These are phyloP conservation scores for Trichopria drosophilae DNA, from an alignment of 2,888 invertebrate species.

Conservation along the genomic window DNA sequence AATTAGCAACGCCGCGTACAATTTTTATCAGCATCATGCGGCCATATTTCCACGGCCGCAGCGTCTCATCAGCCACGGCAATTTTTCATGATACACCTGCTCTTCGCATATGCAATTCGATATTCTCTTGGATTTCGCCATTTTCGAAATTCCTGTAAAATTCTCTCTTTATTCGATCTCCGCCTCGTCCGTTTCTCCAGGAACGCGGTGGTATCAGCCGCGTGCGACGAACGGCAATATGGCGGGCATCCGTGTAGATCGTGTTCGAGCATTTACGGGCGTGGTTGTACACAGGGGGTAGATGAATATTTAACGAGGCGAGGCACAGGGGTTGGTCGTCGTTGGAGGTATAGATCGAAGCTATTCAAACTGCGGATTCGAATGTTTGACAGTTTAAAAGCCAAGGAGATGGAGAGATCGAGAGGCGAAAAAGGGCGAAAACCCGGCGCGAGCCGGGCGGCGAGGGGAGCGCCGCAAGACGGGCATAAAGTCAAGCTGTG, in stretches of 20 bases:
- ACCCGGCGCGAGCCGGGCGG: constrained; percentile 17
- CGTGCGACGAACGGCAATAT: constrained; percentile 35
- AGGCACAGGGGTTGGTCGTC: constrained; percentile 29
- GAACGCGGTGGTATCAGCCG: too few relatives aligned
- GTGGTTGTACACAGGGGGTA: constrained; percentile 51
- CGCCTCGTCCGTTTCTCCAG: too few relatives aligned
- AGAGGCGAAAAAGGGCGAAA: constrained; percentile 27
- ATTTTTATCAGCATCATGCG: too few relatives aligned
- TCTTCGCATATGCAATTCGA: too few relatives aligned
- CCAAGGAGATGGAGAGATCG: constrained; percentile 43
- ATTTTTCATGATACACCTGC: too few relatives aligned
- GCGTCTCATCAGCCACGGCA: too few relatives aligned
- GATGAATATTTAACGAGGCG: constrained; percentile 54
- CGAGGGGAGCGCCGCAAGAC: constrained; percentile 13
- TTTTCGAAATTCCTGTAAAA: too few relatives aligned
- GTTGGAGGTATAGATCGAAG: constrained; percentile 42
- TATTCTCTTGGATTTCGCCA: too few relatives aligned
- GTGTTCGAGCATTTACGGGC: constrained; percentile 51
- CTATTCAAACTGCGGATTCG: constrained; percentile 48
- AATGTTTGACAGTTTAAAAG: constrained; percentile 59
- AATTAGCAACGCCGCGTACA: too few relatives aligned
- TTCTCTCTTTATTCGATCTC: too few relatives aligned
- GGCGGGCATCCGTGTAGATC: constrained; percentile 38
- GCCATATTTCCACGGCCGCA: too few relatives aligned
- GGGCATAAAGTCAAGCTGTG: not conserved